Base-by-base conservation (phyloP, 2,888 invertebrate genomes). In the Dastarcus helophoroides region DNA sequence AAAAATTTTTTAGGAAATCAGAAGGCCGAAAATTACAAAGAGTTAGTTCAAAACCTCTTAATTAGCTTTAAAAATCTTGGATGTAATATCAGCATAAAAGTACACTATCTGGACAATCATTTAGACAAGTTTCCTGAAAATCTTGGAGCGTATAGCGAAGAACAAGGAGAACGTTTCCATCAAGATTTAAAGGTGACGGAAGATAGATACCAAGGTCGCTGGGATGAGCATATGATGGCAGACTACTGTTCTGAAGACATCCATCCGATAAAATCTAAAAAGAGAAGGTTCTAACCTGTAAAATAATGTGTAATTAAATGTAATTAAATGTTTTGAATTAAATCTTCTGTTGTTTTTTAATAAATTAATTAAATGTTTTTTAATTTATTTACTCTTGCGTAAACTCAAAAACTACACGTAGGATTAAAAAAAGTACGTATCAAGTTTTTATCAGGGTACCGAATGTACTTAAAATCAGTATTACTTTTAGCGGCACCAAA, bases 161-260 rank as follows among this genome's bases (percentile, higher is more conserved):
- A 56, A 35, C 57, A 56, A 23, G 50, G 54, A 14, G 53, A 58
- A 43, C 37, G 55, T 17, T 59, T 59, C 36, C 57, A 58, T 38
- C 56, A 56, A 34, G 55, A 58, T 33, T 44, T 55, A 14, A 43
- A 37, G n/a, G n/a, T n/a, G 11, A 53, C 55, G 39, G 54, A 57
- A 37, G 40, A 41, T 22, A 38, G 48, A 6, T 54, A 55, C 34
- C 51, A 56, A 39, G 49, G 50, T 22, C 35, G 39, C 30, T 50
- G 46, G 46, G 43, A 46, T 37, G 26, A 33, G 17, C 42, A 39
- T 35, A 57, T 56, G 52, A 43, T 54, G 39, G 52, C 50, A 11
- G 55, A 56, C 32, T 56, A 50, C 41, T 52, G 51, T 35, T 54
- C 22, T 22, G 22, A 22, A 22, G 22, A 22, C 22, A 22, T 5